Percentiles rank a stretch among this genome's conserved stretches.
phyloP scores from a whole-genome alignment of 2,888 invertebrate genomes.

The Cecidostiba fungosa region DNA sequence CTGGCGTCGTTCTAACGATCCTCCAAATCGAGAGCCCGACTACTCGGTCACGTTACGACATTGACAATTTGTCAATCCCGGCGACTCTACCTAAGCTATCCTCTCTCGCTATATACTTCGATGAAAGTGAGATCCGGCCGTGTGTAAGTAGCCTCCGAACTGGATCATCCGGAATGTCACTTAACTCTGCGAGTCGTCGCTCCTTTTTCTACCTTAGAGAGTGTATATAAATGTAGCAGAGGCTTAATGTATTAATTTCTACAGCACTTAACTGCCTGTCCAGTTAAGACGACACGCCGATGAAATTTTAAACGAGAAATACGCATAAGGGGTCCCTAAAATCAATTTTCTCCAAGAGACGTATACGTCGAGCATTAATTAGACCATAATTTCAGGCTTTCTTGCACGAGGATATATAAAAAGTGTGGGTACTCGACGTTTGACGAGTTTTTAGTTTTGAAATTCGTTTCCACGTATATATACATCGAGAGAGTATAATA shows the following conservation, averaged over 20 bases:
- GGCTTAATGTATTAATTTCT: constrained; percentile 32
- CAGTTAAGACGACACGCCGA: constrained; percentile 1
- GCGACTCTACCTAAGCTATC: neutral
- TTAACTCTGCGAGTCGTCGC: neutral
- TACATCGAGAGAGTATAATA: neutral
- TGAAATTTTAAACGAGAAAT: neutral
- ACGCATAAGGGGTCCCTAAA: neutral
- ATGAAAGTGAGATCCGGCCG: constrained; percentile 45
- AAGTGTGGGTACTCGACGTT: neutral
- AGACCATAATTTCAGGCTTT: constrained; percentile 5
- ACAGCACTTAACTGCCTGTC: neutral
- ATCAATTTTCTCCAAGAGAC: neutral
- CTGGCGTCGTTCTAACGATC: neutral
- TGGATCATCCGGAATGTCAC: constrained; percentile 49
- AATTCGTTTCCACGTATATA: neutral
- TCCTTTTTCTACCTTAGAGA: constrained; percentile 4
- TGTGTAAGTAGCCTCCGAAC: neutral
- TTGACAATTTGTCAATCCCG: constrained; percentile 42
- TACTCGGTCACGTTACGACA: constrained; percentile 35
- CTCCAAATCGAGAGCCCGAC: neutral
- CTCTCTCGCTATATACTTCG: neutral
- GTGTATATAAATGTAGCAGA: neutral
- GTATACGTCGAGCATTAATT: neutral
- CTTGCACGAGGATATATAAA: neutral
- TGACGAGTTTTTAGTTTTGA: neutral